A percentile compares a stretch with the other conserved stretches of the same genome.
Evolutionary conservation across 2,797 vertebrate genomes (phyloP).

Genomic region (Pampus argenteus): DNA sequence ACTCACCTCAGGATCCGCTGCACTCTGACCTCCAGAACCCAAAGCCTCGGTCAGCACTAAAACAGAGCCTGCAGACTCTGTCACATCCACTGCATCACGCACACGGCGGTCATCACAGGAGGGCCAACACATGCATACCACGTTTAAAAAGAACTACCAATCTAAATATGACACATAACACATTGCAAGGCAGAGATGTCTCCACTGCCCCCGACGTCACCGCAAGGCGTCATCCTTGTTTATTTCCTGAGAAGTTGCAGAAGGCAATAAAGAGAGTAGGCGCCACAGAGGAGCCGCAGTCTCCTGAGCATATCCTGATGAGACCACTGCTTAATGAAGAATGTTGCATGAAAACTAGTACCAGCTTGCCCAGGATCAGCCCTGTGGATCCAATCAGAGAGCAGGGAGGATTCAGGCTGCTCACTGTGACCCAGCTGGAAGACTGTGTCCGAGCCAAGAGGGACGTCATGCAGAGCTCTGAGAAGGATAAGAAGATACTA

Average conservation of each 20-base stretch:
- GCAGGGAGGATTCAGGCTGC: constrained; percentile 71
- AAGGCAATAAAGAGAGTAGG: not conserved
- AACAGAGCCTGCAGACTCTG: constrained; percentile 3
- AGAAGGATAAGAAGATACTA: not conserved
- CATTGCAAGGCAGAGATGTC: constrained; percentile 51
- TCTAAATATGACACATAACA: constrained; percentile 67
- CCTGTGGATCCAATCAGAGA: constrained; percentile 61
- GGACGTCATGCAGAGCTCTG: constrained; percentile 5
- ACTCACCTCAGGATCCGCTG: not conserved
- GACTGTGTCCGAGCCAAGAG: constrained; percentile 38
- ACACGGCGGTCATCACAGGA: not conserved
- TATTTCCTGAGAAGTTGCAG: rapidly evolving
- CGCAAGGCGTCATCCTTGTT: not conserved
- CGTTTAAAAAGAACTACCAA: constrained; percentile 68
- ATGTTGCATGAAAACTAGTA: constrained; percentile 1
- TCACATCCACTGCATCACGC: not conserved
- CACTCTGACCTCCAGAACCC: not conserved
- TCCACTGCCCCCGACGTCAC: constrained; percentile 55
- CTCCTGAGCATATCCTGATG: constrained; percentile 18
- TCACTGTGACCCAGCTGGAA: constrained; percentile 77
- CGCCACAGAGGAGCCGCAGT: constrained; percentile 42
- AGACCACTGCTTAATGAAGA: not conserved
- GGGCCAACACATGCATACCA: constrained; percentile 60
- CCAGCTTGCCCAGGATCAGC: constrained; percentile 7
- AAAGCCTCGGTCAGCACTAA: not conserved